Evolutionary conservation across 2,888 invertebrate genomes (phyloP).

Genomic region (Idaea dimidiata): DNA sequence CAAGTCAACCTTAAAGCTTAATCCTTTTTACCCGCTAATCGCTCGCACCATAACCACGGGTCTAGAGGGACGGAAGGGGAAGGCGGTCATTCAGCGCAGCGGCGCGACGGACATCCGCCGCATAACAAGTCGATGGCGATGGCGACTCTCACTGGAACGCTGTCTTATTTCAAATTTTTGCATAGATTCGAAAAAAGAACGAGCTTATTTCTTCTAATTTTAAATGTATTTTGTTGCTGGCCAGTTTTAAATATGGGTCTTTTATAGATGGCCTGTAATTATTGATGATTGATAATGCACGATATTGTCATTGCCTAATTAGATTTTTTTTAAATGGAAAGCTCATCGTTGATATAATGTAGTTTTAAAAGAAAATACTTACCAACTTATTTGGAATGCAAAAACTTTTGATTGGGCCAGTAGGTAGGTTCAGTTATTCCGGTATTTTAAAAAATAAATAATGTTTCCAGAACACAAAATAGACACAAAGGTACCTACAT

Average conservation of each 20-base stretch:
- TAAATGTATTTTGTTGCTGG: slow-evolving; percentile 5
- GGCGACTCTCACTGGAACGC: slow-evolving; percentile 62
- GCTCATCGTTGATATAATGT: too few species aligned
- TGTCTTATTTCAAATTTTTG: slow-evolving; percentile 69
- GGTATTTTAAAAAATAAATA: slow-evolving; percentile 10
- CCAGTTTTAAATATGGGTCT: not conserved
- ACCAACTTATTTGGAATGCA: not conserved
- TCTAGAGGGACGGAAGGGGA: slow-evolving; percentile 66
- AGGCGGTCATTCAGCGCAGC: slow-evolving; percentile 80
- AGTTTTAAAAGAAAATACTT: too few species aligned
- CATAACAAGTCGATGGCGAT: slow-evolving; percentile 81
- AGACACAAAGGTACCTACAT: not conserved
- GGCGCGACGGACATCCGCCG: slow-evolving; percentile 81
- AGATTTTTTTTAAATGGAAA: too few species aligned
- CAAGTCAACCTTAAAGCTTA: too few species aligned
- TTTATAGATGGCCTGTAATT: not conserved
- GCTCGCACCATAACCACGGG: slow-evolving; percentile 30
- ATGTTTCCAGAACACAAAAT: not conserved
- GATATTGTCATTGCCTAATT: too few species aligned
- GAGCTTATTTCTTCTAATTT: slow-evolving; percentile 26
- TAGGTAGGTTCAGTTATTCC: not conserved
- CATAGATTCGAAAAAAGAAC: slow-evolving; percentile 59
- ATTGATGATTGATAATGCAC: not conserved
- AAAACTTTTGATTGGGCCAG: not conserved
- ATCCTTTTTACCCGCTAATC: slow-evolving; percentile 29